Base-by-base conservation (phyloP, 2,888 invertebrate species). In the Acanthosoma haemorrhoidale region DNA sequence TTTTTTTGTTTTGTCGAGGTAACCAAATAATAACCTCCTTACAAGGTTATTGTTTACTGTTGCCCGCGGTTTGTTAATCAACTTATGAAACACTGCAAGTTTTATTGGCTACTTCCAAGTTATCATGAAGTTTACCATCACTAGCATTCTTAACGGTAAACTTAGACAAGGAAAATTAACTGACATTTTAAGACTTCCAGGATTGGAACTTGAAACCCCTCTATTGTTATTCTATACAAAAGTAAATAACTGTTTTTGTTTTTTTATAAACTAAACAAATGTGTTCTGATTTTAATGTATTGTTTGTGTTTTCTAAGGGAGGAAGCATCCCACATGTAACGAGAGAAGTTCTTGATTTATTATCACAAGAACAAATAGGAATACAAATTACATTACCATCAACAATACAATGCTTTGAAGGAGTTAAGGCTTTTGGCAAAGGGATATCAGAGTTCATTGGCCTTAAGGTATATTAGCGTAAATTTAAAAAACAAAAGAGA, bases 281-380 rank as follows among this genome's bases (percentile, higher is more conserved):
- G 3, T 6, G 15, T 59, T 32, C 4, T 2, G 0, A 59, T 32
- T 16, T 16, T 11, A 3, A 59, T 11, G 9, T 3, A 32, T 2
- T 51, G 16, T 25, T 63, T 36, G n/a, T 58, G 58, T 59, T 61
- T 41, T 76, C 83, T 69, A 79, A 91, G 89, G 87, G 88, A 75
- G 95, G 92, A 58, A 89, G 90, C 79, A 85, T 94, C 60, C 92
- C 93, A 0, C 89, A 93, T 80, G 80, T 96, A 21, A 91, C 90
- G 0, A 85, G 87, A 73, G 92, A 92, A 80, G 88, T 90, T 0
- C 84, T 91, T 66, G 82, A 86, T 74, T 83, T 85, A 79, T 81
- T 91, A 5, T 86, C 85, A 57, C 77, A 80, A 18, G 84, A 83
- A 8, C 83, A 85, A 1, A 85, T 87, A 71, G 79, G 90, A 1